Percentiles rank a stretch among this genome's conserved stretches.
phyloP scores from a whole-genome alignment of 2,113 vertebrate genomes.

The Gambusia holbrooki region DNA sequence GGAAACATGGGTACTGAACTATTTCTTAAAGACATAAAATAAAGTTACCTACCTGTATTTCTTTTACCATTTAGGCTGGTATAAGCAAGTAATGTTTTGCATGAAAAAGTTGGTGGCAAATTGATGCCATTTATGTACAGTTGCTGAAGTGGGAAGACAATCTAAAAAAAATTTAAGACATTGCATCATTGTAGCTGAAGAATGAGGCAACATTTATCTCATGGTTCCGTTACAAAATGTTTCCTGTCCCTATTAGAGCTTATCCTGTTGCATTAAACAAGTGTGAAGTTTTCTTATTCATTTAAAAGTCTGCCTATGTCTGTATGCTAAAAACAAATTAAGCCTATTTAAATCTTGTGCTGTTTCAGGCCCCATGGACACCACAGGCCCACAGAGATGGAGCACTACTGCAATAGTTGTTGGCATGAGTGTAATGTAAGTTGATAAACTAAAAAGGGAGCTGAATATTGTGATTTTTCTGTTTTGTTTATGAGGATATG shows the following conservation, averaged over 20 bases:
- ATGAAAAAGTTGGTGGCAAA: not conserved
- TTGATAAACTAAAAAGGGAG: not conserved
- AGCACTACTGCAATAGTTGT: constrained; percentile 69
- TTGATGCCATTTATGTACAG: not conserved
- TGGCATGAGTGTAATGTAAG: constrained; percentile 82
- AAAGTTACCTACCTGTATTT: not conserved
- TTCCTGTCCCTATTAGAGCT: not conserved
- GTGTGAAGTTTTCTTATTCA: not conserved
- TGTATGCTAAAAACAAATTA: not conserved
- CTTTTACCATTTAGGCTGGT: not conserved
- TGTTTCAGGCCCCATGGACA: constrained; percentile 67
- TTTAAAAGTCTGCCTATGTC: not conserved
- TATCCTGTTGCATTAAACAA: not conserved
- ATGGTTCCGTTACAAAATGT: constrained; percentile 11
- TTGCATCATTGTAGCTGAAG: not conserved
- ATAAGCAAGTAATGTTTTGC: not conserved
- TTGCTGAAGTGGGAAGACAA: not conserved
- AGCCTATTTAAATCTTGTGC: not conserved
- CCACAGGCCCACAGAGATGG: constrained; percentile 47
- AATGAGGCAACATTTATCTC: not conserved
- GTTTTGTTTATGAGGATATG: not conserved
- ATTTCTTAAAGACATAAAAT: not conserved
- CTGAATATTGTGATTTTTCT: not conserved
- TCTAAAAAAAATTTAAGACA: not conserved
- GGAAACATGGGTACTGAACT: constrained; percentile 62